phyloP scores from a whole-genome alignment of 2,888 invertebrate genomes.

The Andrena trimmerana region DNA sequence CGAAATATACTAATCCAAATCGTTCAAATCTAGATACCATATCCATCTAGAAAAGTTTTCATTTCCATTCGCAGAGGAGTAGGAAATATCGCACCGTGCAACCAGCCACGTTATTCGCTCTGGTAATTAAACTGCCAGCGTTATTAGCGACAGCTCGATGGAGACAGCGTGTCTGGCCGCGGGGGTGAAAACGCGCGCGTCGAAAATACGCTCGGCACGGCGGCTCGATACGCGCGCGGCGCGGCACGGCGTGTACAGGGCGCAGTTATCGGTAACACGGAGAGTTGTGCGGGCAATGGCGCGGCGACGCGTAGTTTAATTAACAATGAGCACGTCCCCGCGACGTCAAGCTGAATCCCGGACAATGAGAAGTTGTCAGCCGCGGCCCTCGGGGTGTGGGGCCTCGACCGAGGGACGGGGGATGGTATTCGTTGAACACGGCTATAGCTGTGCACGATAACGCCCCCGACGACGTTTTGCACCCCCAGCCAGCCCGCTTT shows the following conservation, averaged over 20 bases:
- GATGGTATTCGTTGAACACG: slow-evolving; percentile 65
- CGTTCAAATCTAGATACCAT: too few species aligned
- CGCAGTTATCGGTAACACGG: slow-evolving; percentile 67
- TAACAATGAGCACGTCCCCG: slow-evolving; percentile 80
- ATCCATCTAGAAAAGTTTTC: not conserved
- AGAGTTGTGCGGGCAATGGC: slow-evolving; percentile 75
- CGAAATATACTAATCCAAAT: too few species aligned
- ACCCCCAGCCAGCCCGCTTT: slow-evolving; percentile 54
- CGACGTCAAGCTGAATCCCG: slow-evolving; percentile 78
- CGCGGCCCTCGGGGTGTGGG: slow-evolving; percentile 49
- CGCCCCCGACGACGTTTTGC: slow-evolving; percentile 66
- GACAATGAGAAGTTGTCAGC: slow-evolving; percentile 83
- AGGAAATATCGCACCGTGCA: not conserved
- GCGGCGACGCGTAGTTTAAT: slow-evolving; percentile 81
- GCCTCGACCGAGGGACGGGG: slow-evolving; percentile 46
- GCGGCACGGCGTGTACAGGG: slow-evolving; percentile 28
- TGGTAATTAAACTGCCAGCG: slow-evolving; percentile 80
- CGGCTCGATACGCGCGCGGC: slow-evolving; percentile 4
- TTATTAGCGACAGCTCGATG: slow-evolving; percentile 79
- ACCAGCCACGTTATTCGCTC: slow-evolving; percentile 74
- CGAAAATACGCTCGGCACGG: slow-evolving; percentile 33
- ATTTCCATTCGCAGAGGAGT: not conserved
- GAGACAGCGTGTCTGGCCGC: slow-evolving; percentile 31
- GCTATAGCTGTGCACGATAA: slow-evolving; percentile 64
- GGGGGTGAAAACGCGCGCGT: slow-evolving; percentile 19